Evolutionary conservation across 2,888 invertebrate species (phyloP).

Genomic region (Drosophila setosimentum): DNA sequence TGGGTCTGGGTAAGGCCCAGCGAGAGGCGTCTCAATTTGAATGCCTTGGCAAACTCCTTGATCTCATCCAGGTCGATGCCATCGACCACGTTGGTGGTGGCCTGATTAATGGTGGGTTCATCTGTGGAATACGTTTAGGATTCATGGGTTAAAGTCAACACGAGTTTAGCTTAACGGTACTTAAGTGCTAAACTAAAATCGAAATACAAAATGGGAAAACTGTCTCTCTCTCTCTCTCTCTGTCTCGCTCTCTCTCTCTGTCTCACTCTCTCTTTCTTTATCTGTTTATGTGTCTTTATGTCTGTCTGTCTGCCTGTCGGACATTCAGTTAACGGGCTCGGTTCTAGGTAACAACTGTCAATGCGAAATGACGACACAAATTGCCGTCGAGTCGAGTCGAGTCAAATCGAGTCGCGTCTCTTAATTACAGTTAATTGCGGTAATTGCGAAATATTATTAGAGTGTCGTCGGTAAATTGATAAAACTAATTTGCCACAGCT

Average conservation of each 20-base stretch:
- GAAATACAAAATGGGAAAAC: constrained; percentile 2
- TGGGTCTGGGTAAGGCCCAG: constrained; percentile 98
- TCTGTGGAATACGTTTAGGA: constrained; percentile 86
- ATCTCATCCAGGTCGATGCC: constrained; percentile 99
- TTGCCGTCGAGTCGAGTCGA: constrained; percentile 49
- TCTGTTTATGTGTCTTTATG: neutral
- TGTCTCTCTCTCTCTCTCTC: neutral
- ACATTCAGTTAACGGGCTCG: constrained; percentile 24
- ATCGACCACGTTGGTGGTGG: constrained; percentile 97
- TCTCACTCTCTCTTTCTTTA: neutral
- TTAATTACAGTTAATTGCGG: constrained; percentile 82
- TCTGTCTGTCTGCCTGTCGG: neutral
- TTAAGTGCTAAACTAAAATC: constrained; percentile 52
- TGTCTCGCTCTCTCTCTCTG: neutral
- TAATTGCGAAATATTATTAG: constrained; percentile 82
- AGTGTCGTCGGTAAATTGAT: constrained; percentile 68
- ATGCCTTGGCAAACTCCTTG: constrained; percentile 99
- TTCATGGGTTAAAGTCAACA: constrained; percentile 40
- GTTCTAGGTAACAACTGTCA: constrained; percentile 51
- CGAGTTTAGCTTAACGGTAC: constrained; percentile 18
- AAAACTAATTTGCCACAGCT: constrained; percentile 57
- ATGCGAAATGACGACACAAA: constrained; percentile 61
- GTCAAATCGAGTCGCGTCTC: constrained; percentile 43
- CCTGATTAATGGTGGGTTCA: constrained; percentile 97
- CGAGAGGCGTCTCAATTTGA: constrained; percentile 96